Conservation (phyloP, 2,888 invertebrate species). For the Lapara coniferarum region DNA sequence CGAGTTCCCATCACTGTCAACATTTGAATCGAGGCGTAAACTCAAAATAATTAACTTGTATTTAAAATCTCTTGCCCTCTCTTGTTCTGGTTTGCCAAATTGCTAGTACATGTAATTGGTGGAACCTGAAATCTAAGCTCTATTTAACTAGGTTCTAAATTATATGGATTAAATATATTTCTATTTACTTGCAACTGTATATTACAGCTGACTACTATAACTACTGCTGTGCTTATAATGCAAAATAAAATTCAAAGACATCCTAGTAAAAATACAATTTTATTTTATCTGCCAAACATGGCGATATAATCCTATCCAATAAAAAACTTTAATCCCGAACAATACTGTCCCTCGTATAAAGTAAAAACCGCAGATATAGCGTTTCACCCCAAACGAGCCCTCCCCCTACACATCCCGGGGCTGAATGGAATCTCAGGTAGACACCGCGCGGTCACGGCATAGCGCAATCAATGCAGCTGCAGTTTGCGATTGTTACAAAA, state of each 20-base stretch:
- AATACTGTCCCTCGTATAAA: not conserved
- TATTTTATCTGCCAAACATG: not conserved
- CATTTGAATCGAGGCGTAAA: no score
- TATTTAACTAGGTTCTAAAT: no score
- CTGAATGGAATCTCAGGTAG: conserved; percentile 17
- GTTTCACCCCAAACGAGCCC: conserved; percentile 18
- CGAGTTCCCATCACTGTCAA: no score
- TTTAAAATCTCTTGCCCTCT: no score
- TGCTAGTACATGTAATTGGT: no score
- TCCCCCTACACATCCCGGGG: conserved; percentile 1
- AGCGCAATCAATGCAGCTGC: conserved; percentile 18
- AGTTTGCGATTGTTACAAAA: not conserved
- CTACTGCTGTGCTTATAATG: no score
- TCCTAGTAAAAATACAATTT: not conserved
- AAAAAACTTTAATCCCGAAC: not conserved
- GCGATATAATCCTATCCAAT: not conserved
- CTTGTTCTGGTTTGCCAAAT: no score
- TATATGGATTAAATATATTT: no score
- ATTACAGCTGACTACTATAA: no score
- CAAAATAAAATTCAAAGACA: not conserved
- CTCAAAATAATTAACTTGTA: no score
- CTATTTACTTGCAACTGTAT: no score
- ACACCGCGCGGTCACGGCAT: conserved; percentile 4
- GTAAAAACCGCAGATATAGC: conserved; percentile 11
- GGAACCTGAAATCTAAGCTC: no score